Evolutionary conservation across 2,888 invertebrate genomes (phyloP).

Genomic region (Pyrochroa serraticornis): DNA sequence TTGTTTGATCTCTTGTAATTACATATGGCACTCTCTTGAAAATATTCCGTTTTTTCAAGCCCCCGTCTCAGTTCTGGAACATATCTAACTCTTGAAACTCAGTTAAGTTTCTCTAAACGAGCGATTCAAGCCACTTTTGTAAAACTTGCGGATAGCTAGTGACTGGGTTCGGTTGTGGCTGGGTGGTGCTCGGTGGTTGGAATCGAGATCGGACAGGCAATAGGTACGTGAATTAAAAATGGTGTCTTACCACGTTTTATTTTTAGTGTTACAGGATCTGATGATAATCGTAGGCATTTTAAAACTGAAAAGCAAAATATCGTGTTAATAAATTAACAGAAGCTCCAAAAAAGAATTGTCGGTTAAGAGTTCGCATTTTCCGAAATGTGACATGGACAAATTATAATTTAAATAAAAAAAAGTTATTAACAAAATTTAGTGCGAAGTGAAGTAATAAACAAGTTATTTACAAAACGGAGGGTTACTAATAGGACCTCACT

Average conservation of each 20-base stretch:
- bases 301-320: slow-evolving; percentile 71
- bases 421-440: slow-evolving; percentile 21
- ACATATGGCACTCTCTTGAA: too few species aligned
- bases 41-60: too few species aligned
- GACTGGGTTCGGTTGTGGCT: too few species aligned
- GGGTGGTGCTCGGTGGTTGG: too few species aligned
- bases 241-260: slow-evolving; percentile 82
- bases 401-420: slow-evolving; percentile 1
- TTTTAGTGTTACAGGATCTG: slow-evolving; percentile 89
- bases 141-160: background rate
- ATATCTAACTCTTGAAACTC: background rate
- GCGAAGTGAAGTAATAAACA: slow-evolving; percentile 13
- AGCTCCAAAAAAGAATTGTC: slow-evolving; percentile 5
- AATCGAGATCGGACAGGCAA: background rate
- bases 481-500: slow-evolving; percentile 5
- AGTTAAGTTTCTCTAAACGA: background rate
- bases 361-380: slow-evolving; percentile 10
- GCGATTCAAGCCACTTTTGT: background rate
- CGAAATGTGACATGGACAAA: background rate
- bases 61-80: too few species aligned
- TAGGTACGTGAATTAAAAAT: slow-evolving; percentile 13
- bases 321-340: slow-evolving; percentile 34
- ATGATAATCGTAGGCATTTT: slow-evolving; percentile 90
- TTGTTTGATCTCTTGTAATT: too few species aligned
- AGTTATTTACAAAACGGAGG: slow-evolving; percentile 15